Evolutionary conservation across 2,113 vertebrate genomes (phyloP).

Genomic region (Acrocephalus arundinaceus): DNA sequence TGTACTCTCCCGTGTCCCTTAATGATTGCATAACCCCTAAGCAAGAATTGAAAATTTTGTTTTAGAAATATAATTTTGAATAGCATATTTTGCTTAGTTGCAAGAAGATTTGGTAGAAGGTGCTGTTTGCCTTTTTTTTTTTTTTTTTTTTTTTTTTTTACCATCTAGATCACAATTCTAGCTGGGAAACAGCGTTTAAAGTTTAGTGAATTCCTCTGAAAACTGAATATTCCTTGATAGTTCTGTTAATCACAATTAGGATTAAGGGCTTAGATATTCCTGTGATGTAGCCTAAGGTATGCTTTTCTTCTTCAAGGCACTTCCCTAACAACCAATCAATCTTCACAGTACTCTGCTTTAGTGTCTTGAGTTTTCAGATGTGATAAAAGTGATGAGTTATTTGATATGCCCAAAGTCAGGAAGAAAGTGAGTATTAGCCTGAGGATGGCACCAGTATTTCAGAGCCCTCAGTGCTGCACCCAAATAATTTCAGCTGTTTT

Average conservation of each 20-base stretch:
- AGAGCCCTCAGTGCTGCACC: background rate
- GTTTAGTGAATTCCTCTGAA: constrained; percentile 35
- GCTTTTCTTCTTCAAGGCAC: constrained; percentile 52
- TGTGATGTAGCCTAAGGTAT: constrained; percentile 40
- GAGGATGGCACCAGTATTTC: background rate
- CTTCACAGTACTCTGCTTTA: constrained; percentile 8
- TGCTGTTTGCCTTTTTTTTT: background rate
- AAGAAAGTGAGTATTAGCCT: background rate
- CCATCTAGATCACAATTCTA: background rate
- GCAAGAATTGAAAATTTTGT: background rate
- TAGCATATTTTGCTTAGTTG: background rate
- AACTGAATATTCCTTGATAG: background rate
- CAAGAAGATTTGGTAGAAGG: background rate
- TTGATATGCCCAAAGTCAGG: background rate
- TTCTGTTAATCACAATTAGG: constrained; percentile 45
- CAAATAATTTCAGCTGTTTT: background rate
- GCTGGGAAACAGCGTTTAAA: background rate
- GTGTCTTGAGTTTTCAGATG: background rate
- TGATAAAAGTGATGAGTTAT: constrained; percentile 6
- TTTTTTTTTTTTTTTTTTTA: background rate
- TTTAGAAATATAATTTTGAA: background rate
- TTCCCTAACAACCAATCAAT: constrained; percentile 43
- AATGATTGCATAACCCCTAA: background rate
- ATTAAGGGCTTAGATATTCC: constrained; percentile 53
- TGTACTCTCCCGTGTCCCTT: background rate